Percentiles rank a stretch among this genome's conserved stretches.
Evolutionary conservation across 1,140 invertebrate species (phyloP).

Genomic region (Akabosia matsudoensis): DNA sequence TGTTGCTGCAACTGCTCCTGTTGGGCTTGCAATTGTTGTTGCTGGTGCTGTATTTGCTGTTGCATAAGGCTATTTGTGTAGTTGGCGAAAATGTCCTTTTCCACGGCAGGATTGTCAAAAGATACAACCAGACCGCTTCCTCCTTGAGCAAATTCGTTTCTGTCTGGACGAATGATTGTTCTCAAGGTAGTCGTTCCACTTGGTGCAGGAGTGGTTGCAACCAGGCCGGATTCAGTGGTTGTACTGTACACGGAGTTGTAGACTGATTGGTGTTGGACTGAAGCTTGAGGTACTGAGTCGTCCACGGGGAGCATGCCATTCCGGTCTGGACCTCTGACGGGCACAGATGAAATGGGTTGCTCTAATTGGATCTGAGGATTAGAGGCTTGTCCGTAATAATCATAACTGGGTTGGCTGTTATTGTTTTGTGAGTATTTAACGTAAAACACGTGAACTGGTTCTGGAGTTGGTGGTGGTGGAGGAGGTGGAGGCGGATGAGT

Average conservation of each 20-base stretch:
- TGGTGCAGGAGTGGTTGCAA: conserved; percentile 51
- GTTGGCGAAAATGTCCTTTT: conserved; percentile 7
- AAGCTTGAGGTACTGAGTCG: conserved; percentile 44
- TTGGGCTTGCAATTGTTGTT: conserved; percentile 14
- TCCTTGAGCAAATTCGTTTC: conserved; percentile 60
- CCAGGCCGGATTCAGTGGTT: conserved; percentile 39
- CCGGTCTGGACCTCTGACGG: conserved; percentile 57
- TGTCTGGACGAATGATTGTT: conserved; percentile 77
- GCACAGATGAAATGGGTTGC: conserved; percentile 68
- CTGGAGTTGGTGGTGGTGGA: conserved; percentile 55
- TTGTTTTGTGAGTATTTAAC: conserved; percentile 74
- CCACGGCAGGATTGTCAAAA: conserved; percentile 39
- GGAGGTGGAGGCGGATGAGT: conserved; percentile 52
- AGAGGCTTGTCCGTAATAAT: conserved; percentile 50
- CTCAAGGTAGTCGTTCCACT: conserved; percentile 66
- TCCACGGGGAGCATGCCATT: conserved; percentile 50
- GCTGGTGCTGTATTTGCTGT: conserved; percentile 14
- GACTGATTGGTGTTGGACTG: conserved; percentile 27
- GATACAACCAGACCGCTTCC: conserved; percentile 47
- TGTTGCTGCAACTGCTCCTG: conserved; percentile 33
- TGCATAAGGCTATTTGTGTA: not conserved
- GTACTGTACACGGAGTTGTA: conserved; percentile 13
- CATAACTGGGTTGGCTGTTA: conserved; percentile 56
- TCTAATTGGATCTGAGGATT: conserved; percentile 70
- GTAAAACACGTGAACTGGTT: conserved; percentile 83